These are phyloP conservation scores for Physeter macrocephalus DNA, from an alignment of 2,113 vertebrate genomes.

Conservation along the genomic window DNA sequence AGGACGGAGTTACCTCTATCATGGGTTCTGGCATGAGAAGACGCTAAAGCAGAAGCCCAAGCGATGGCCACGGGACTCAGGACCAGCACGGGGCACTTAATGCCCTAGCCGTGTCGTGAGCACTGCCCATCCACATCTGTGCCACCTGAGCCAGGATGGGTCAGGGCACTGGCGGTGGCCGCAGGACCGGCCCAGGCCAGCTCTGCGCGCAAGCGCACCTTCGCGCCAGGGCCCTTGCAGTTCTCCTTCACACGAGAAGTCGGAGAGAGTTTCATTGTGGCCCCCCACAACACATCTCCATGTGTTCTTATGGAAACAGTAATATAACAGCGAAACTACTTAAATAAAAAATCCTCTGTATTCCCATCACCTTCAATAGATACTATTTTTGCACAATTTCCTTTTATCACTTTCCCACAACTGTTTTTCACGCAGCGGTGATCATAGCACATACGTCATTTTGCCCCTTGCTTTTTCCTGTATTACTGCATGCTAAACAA, in stretches of 20 bases:
- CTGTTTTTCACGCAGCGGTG: neutral
- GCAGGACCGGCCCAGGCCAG: neutral
- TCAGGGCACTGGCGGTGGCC: fast-evolving
- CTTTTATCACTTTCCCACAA: too few relatives aligned
- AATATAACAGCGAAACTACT: too few relatives aligned
- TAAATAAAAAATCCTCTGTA: neutral
- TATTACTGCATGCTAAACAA: neutral
- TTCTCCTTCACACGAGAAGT: fast-evolving
- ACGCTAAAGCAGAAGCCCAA: neutral
- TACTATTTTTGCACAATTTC: neutral
- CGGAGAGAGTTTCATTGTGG: too few relatives aligned
- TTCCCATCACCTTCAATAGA: neutral
- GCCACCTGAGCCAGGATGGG: neutral
- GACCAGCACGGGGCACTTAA: fast-evolving
- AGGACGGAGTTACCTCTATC: neutral
- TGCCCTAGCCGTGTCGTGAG: too few relatives aligned
- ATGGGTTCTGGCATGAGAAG: neutral
- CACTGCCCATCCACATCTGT: fast-evolving
- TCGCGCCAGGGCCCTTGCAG: fast-evolving
- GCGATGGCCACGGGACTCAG: neutral
- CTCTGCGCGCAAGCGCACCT: fast-evolving
- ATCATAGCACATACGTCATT: neutral
- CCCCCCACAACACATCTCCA: neutral
- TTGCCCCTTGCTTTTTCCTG: neutral
- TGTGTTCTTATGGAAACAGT: neutral